Base-by-base conservation (phyloP, 2,113 vertebrate species). In the Entelurus aequoreus region DNA sequence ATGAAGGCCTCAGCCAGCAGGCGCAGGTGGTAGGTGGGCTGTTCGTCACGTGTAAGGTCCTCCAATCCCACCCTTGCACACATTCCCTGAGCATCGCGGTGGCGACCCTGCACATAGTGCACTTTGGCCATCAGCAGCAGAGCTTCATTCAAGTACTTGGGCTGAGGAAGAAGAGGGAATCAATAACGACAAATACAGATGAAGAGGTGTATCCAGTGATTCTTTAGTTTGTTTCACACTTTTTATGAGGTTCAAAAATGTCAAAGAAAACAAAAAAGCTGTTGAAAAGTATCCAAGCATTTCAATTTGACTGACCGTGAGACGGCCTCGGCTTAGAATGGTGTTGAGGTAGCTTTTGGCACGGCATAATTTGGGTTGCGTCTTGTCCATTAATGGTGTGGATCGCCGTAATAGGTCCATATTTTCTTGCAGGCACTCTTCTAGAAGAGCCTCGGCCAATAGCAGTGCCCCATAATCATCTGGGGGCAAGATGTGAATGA, bases 61-160 rank as follows among this genome's bases (percentile, higher is more conserved):
- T 98, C 97, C 15, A 98, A 90, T 46, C 93, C 93, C 6, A 93
- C 93, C 74, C 86, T 90, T 1, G 93, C 95, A 12, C 97, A 98
- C 96, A 99, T 97, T 72, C 97, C 97, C 87, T 94, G 88, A 36
- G 96, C 93, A 15, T 99, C 96, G 63, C 94, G 85, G 85, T 93
- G 96, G 1, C 90, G 91, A 48, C 95, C 96, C 78, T 98, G 95
- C 58, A 93, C 88, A 0, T 95, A 98, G 83, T 98, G 90, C 76
- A 98, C 91, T 79, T 99, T 99, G 66, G 93, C 96, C 86, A 97
- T 89, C 66, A 96, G 91, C 60, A 99, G 86, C 83, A 99, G 90
- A 63, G 94, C 92, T 88, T 99, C 97, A 13, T 90, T 92, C 87
- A 97, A 73, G 63, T 93, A 92, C 70, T 91, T 91, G 0, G 94